Evolutionary conservation across 2,797 vertebrate genomes (phyloP).

Genomic region (Xiphorhynchus erythropygius): DNA sequence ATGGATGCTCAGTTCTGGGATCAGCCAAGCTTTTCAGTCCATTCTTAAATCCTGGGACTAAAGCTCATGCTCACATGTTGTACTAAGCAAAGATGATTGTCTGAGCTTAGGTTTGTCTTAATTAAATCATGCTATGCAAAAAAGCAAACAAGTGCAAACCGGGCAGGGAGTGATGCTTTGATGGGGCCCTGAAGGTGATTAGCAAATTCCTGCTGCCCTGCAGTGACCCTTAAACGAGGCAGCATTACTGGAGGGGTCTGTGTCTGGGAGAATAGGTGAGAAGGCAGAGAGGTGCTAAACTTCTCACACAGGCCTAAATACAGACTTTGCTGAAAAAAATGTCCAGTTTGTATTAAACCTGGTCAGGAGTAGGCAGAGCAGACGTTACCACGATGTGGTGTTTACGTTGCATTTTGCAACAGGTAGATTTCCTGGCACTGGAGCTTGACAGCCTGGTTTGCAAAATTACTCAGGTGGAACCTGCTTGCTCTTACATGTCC

Average conservation of each 20-base stretch:
- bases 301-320: not conserved
- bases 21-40: not conserved
- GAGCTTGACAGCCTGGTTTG: conserved; percentile 5
- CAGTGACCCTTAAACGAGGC: not conserved
- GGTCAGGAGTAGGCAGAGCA: not conserved
- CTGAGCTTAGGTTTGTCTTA: not conserved
- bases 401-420: conserved; percentile 39
- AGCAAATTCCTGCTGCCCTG: not conserved
- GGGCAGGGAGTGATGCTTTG: not conserved
- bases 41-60: not conserved
- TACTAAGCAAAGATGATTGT: not conserved
- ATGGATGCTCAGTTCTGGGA: not conserved
- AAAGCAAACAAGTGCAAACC: not conserved
- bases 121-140: not conserved
- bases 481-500: not conserved
- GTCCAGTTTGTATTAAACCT: not conserved
- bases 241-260: not conserved
- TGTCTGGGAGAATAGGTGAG: not conserved
- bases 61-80: not conserved
- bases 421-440: conserved; percentile 44
- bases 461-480: not conserved
- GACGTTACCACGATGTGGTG: not conserved
- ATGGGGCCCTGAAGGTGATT: not conserved
- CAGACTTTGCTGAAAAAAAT: not conserved
- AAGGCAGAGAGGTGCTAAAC: not conserved